Base-by-base conservation (phyloP, 2,113 vertebrate genomes). In the Perca flavescens region DNA sequence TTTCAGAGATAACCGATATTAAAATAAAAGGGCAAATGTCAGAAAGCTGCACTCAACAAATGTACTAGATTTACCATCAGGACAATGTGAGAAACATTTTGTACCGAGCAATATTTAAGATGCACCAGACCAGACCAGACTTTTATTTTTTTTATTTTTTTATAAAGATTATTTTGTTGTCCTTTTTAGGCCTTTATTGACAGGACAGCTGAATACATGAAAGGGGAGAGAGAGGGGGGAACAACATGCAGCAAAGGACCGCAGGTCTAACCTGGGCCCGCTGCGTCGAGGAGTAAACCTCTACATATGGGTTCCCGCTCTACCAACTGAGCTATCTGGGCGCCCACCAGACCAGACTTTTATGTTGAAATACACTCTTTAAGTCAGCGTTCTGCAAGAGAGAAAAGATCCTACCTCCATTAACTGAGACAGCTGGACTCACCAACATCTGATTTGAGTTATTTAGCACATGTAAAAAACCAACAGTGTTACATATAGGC, bases 11-110 rank as follows among this genome's bases (percentile, higher is more conserved):
- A 1, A 47, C 36, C 14, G 53, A 78, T 19, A 14, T 54, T 19
- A 22, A 28, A 74, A 36, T 12, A 63, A 63, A 68, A 57, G 22
- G 54, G 63, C 47, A 74, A 67, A 22, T 56, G 49, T 54, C 34
- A 34, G 5, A 57, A n/a, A 53, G 36, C 31, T 72, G 17, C 22
- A 47, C 22, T 53, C 15, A 43, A 8, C 21, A 19, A 21, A 13
- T 3, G 2, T 0, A 40, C 13, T 70, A n/a, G 40, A 31, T 73
- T 47, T 47, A 49, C 6, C 19, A 3, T 62, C 28, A 63, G 17
- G 50, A 50, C 56, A 50, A 34, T 10, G n/a, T 34, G 46, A 22
- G 28, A 53, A 22, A 47, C 21, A 17, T 15, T 61, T 34, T 49
- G 56, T 21, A 28, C 31, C 4, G 15, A 64, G n/a, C n/a, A 65